phyloP scores from a whole-genome alignment of 2,797 vertebrate genomes.

The Clarias laeviceps region DNA sequence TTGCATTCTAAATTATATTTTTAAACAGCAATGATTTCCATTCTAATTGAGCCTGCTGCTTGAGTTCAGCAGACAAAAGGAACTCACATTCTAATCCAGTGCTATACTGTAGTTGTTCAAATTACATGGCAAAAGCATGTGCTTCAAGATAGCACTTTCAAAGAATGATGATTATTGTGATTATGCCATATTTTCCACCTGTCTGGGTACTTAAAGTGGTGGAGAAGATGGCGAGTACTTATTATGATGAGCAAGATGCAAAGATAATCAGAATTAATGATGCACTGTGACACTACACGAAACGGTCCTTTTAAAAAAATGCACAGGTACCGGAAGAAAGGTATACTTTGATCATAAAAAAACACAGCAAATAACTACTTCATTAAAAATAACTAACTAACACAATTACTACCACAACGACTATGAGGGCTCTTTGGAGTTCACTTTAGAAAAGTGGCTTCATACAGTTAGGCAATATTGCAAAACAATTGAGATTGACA shows the following conservation, averaged over 20 bases:
- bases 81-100: slow-evolving; percentile 8
- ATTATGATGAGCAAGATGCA: slow-evolving; percentile 42
- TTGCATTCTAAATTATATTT: not conserved
- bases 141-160: slow-evolving; percentile 44
- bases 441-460: not conserved
- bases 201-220: slow-evolving; percentile 37
- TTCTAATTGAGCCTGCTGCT: not conserved
- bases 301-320: not conserved
- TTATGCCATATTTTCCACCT: slow-evolving; percentile 56
- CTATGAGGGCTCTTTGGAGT: not conserved
- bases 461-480: not conserved
- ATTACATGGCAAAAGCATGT: slow-evolving; percentile 50
- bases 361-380: not conserved
- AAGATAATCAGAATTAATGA: slow-evolving; percentile 53
- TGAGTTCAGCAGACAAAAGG: not conserved
- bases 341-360: slow-evolving; percentile 14
- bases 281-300: slow-evolving; percentile 42
- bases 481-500: not conserved
- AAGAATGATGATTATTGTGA: slow-evolving; percentile 54
- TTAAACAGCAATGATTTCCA: not conserved
- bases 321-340: slow-evolving; percentile 6
- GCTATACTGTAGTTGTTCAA: slow-evolving; percentile 33
- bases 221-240: slow-evolving; percentile 42
- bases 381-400: not conserved
- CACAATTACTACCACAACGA: not conserved